A percentile compares a stretch with the other conserved stretches of the same genome.
Conservation (phyloP, 2,888 invertebrate species). For the Eurois occulta region DNA sequence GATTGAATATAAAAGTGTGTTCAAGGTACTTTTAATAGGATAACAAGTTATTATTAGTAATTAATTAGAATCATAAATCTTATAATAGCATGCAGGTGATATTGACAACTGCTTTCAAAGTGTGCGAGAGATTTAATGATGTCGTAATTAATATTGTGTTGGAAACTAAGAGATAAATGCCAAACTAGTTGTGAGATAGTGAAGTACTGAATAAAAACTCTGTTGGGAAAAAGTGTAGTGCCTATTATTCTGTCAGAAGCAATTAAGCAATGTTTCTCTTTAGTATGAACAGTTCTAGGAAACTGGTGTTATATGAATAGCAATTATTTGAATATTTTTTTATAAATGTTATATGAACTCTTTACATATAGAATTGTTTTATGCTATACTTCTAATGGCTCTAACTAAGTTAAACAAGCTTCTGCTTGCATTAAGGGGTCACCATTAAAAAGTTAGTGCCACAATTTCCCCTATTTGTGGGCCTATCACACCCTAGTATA, state of each 20-base stretch:
- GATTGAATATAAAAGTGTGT: conserved; percentile 24
- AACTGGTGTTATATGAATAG: not conserved
- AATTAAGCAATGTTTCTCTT: conserved; percentile 14
- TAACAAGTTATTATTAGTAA: conserved; percentile 37
- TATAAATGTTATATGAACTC: not conserved
- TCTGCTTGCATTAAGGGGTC: not conserved
- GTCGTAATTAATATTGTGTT: conserved; percentile 19
- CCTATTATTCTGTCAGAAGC: not conserved
- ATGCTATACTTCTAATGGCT: not conserved
- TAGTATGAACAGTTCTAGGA: not conserved
- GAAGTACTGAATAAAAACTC: conserved; percentile 10
- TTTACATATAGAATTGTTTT: not conserved
- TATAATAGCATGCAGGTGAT: conserved; percentile 29
- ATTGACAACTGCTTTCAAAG: conserved; percentile 31
- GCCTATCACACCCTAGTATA: conserved; percentile 19
- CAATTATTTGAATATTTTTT: not conserved
- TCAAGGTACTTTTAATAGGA: conserved; percentile 40
- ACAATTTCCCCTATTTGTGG: not conserved
- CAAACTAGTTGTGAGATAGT: not conserved
- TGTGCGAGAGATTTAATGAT: conserved; percentile 25
- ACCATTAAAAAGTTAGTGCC: not conserved
- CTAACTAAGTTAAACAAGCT: not conserved
- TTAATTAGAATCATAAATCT: conserved; percentile 54
- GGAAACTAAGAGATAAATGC: not conserved
- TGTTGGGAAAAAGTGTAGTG: not conserved